These are phyloP conservation scores for Pseudoips prasinana DNA, from an alignment of 2,888 invertebrate genomes.

Conservation along the genomic window DNA sequence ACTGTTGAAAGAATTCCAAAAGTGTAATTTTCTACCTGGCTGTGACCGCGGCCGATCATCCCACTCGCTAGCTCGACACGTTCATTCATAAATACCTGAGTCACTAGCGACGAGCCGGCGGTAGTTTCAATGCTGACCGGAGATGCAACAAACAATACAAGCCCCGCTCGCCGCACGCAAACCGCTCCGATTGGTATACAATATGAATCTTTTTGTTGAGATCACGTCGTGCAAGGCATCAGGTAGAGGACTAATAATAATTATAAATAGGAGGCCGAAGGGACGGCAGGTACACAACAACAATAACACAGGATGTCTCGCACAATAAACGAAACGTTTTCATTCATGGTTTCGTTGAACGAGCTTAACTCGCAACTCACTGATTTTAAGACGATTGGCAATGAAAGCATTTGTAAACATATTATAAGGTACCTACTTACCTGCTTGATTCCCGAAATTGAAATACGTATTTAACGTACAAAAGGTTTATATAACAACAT, in stretches of 20 bases:
- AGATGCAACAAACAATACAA: conserved; percentile 51
- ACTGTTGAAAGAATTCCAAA: conserved; percentile 78
- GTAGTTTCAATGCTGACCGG: conserved; percentile 48
- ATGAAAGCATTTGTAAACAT: conserved; percentile 4
- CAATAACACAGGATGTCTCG: conserved; percentile 71
- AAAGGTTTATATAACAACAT: too few species aligned
- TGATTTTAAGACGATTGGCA: conserved; percentile 18
- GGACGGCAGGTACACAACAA: conserved; percentile 58
- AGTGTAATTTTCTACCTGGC: conserved; percentile 80
- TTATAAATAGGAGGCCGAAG: conserved; percentile 60
- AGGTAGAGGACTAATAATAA: conserved; percentile 74
- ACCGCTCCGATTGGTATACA: conserved; percentile 64
- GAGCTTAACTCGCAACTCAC: conserved; percentile 11
- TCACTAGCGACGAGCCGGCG: conserved; percentile 41
- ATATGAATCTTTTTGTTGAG: conserved; percentile 63
- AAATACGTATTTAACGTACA: too few species aligned
- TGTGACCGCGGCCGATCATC: conserved; percentile 65
- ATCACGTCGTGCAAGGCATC: conserved; percentile 59
- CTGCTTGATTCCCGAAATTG: too few species aligned
- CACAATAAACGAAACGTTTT: conserved; percentile 43
- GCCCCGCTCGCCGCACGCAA: conserved; percentile 50
- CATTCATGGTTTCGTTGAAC: conserved; percentile 37
- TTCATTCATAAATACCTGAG: conserved; percentile 81
- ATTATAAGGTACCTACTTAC: too few species aligned
- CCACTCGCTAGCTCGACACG: conserved; percentile 70